phyloP scores from a whole-genome alignment of 2,888 invertebrate species.

The Reticulitermes lucifugus region DNA sequence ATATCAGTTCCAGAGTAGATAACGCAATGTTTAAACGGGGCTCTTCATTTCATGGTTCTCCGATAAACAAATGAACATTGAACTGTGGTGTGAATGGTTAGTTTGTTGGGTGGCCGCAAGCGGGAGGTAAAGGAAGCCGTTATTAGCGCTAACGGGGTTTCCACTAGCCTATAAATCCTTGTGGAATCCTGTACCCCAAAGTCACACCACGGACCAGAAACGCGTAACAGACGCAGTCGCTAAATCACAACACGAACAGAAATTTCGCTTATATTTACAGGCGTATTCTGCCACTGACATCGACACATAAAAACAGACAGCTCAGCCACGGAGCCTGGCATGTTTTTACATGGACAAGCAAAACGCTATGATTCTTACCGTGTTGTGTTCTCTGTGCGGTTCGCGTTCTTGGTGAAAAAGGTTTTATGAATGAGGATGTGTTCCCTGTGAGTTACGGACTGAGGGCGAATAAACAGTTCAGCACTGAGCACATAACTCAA shows the following conservation, averaged over 20 bases:
- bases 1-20: not conserved
- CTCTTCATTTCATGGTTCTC: constrained; percentile 13
- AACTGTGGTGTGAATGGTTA: not conserved
- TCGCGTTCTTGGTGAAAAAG: no score
- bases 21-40: constrained; percentile 1
- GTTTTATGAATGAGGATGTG: no score
- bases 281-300: no score
- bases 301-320: no score
- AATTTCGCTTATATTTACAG: no score
- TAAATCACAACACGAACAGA: not conserved
- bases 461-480: no score
- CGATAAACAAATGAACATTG: constrained; percentile 27
- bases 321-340: no score
- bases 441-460: no score
- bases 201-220: constrained; percentile 20
- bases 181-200: constrained; percentile 19
- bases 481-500: no score
- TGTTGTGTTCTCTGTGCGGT: no score
- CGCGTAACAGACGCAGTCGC: constrained; percentile 15
- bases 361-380: no score
- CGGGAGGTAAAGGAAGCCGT: not conserved
- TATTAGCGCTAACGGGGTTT: constrained; percentile 1
- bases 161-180: constrained; percentile 27
- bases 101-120: not conserved
- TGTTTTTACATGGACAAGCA: no score